Base-by-base conservation (phyloP, 2,888 invertebrate species). In the Taphrorychus bicolor region DNA sequence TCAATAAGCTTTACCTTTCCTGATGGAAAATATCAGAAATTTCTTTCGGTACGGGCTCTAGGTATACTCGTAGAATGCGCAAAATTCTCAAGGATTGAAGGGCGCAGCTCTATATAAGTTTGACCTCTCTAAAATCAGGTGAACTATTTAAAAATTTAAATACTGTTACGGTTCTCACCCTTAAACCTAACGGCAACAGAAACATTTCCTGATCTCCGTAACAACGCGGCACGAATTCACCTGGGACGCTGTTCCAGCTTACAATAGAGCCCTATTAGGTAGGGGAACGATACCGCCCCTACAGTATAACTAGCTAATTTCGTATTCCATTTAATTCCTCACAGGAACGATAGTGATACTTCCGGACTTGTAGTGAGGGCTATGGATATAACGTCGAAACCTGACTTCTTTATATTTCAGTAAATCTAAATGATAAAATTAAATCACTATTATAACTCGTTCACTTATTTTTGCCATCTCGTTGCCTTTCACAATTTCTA, bases 301-400 rank as follows among this genome's bases (percentile, higher is more conserved):
- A 18, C 51, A 54, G 58, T 40, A 32, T 57, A 63, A 54, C 68
- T 54, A 41, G 59, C 63, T 53, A 63, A 68, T 62, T 59, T 63
- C 58, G 62, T 67, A 62, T 62, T 58, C 56, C 58, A 49, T 67
- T 62, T 67, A 48, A 58, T 67, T 67, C 53, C 67, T 58, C 67
- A 57, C 22, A 62, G 67, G 62, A 48, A 49, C 53, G 41, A 62
- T 68, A 68, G 54, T 63, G 42, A 40, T 52, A 40, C 41, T 23
- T 56, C 42, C n/a, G 21, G 45, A 45, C 32, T 41, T 56, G 56
- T 65, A 59, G 51, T 54, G 49, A 59, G 48, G 45, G 51, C 17
- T 23, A 61, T 52, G 45, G 53, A 57, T 45, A 45, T 52, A 67
- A 67, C 41, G 32, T 18, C 17, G 56, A 56, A 56, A 32, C 40